Evolutionary conservation across 2,797 vertebrate genomes (phyloP).

Genomic region (Thaleichthys pacificus): DNA sequence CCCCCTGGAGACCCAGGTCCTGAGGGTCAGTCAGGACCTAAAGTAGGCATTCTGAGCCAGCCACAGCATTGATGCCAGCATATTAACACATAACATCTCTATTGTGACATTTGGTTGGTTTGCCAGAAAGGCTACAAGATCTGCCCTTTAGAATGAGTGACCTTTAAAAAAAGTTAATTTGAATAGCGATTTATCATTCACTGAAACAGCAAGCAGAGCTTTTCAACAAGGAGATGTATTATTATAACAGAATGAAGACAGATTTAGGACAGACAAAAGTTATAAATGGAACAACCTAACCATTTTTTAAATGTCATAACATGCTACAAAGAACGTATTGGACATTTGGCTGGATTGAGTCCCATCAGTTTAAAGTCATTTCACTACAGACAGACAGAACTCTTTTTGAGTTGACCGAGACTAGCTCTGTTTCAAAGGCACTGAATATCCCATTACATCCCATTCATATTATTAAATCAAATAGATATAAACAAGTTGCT

Average conservation of each 20-base stretch:
- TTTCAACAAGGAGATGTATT: conserved; percentile 58
- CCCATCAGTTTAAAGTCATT: background rate
- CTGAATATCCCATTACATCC: too few relatives aligned
- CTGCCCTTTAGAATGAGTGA: conserved; percentile 51
- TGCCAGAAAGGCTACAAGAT: conserved; percentile 9
- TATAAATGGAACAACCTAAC: conserved; percentile 26
- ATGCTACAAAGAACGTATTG: background rate
- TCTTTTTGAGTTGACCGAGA: background rate
- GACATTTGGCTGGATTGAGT: conserved; percentile 5
- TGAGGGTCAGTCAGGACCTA: conserved; percentile 80
- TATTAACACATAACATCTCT: conserved; percentile 20
- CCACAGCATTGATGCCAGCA: background rate
- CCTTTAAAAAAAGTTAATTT: conserved; percentile 47
- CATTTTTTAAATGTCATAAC: conserved; percentile 34
- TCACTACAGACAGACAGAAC: background rate
- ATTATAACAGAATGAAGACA: conserved; percentile 29
- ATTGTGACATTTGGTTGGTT: background rate
- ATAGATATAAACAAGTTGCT: too few relatives aligned
- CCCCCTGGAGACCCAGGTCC: conserved; percentile 79
- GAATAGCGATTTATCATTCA: conserved; percentile 40
- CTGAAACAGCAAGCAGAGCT: background rate
- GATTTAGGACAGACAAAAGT: conserved; percentile 29
- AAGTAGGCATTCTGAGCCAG: conserved; percentile 73
- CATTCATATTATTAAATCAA: too few relatives aligned
- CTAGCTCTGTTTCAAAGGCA: too few relatives aligned